Base-by-base conservation (phyloP, 2,113 vertebrate genomes). In the Labeo catla region DNA sequence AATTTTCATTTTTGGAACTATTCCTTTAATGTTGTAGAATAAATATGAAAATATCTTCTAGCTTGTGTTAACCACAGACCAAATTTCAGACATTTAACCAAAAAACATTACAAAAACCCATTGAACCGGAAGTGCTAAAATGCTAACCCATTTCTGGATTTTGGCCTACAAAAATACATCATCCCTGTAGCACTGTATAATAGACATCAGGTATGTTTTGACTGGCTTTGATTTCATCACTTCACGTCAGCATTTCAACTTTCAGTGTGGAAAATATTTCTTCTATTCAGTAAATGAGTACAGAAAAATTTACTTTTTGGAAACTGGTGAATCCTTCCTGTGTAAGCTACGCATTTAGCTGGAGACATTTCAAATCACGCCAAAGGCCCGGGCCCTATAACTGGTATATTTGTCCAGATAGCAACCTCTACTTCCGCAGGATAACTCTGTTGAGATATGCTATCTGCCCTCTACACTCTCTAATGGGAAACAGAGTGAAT, bases 361-460 rank as follows among this genome's bases (percentile, higher is more conserved):
- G 50, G 49, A 77, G 49, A 36, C 50, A 21, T 77, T 54, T 77
- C 76, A 16, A 28, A 77, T 70, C 45, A 73, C 72, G 81, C 54
- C 54, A 52, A 65, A 78, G 63, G 16, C 82, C 21, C 16, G 11
- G 11, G 47, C 49, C 54, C 13, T 76, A 36, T 36, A 50, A 70
- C 66, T 72, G 65, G 87, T 91, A 90, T 91, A 88, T 92, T 91
- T 91, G 89, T 88, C 89, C 45, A 88, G 89, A 91, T 23, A 88
- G 49, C 0, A 81, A 90, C 84, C 68, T 82, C 76, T 70, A 80
- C 66, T 91, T 92, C 91, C 89, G 89, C 90, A 88, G 78, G 92
- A 93, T 83, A 89, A 77, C 59, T 36, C 87, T 86, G 77, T 52
- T 34, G 87, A 90, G 91, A 92, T 92, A 92, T 80, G 7, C 0